phyloP scores from a whole-genome alignment of 2,113 vertebrate genomes.

The Taxidea taxus region DNA sequence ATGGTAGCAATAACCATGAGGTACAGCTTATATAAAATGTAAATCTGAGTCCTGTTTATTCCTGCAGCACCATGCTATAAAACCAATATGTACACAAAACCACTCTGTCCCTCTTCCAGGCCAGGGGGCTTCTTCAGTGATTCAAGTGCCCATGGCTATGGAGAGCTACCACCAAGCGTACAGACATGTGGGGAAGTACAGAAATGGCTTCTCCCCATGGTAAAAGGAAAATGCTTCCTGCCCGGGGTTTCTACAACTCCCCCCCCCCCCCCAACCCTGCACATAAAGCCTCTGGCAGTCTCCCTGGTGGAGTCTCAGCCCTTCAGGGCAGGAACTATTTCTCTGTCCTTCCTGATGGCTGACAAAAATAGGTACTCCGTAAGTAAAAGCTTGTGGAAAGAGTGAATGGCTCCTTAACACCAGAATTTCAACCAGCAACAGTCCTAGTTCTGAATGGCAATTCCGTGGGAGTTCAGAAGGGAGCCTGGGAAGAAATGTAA shows the following conservation, averaged over 20 bases:
- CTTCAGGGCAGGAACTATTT: background rate
- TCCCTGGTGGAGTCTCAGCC: background rate
- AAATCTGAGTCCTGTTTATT: background rate
- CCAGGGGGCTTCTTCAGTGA: background rate
- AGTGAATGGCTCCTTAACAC: constrained; percentile 13
- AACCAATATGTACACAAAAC: background rate
- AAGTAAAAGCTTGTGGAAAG: background rate
- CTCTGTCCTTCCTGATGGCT: background rate
- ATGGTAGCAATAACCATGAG: background rate
- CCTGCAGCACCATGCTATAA: background rate
- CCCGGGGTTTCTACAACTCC: background rate
- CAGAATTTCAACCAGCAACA: background rate
- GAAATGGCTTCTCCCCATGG: background rate
- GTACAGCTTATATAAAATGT: background rate
- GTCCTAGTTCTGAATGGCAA: constrained; percentile 30
- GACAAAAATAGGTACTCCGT: background rate
- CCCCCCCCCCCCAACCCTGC: background rate
- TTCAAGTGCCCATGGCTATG: background rate
- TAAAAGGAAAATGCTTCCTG: background rate
- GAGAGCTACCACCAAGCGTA: too few species aligned
- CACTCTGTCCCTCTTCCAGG: background rate
- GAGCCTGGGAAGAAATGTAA: background rate
- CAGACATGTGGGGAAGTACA: background rate
- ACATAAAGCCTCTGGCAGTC: background rate
- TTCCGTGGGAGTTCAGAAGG: background rate